phyloP scores from a whole-genome alignment of 2,113 vertebrate species.

The Delphinapterus leucas region DNA sequence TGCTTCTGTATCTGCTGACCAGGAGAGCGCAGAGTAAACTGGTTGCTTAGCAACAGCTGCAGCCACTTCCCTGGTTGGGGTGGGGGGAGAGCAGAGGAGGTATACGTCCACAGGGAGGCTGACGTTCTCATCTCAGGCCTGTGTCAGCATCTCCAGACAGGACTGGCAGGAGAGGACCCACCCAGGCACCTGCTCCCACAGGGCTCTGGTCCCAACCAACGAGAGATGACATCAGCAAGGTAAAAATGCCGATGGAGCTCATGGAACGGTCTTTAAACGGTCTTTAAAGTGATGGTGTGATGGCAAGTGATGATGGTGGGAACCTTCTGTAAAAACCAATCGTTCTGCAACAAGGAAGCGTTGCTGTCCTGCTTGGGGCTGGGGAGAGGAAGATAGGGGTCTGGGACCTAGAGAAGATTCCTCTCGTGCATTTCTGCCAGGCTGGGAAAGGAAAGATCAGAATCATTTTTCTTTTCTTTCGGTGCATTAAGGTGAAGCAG shows the following conservation, averaged over 20 bases:
- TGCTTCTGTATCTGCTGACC: not conserved
- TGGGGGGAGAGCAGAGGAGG: not conserved
- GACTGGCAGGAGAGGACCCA: not conserved
- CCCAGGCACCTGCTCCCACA: not conserved
- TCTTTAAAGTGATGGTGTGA: no score
- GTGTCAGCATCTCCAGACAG: not conserved
- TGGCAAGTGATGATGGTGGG: not conserved
- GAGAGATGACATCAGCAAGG: not conserved
- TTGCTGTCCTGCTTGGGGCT: not conserved
- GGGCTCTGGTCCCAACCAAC: not conserved
- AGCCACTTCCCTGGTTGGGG: rapidly evolving
- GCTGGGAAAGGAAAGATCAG: not conserved
- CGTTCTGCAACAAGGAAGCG: not conserved
- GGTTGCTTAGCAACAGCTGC: slow-evolving; percentile 48
- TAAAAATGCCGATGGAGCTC: not conserved
- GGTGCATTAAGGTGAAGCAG: not conserved
- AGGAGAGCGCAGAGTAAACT: not conserved
- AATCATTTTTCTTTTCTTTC: not conserved
- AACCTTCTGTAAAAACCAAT: not conserved
- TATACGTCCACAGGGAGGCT: not conserved
- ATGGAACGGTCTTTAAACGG: not conserved
- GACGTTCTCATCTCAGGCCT: not conserved
- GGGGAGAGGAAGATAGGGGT: not conserved
- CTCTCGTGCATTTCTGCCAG: not conserved
- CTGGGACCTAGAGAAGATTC: not conserved